A percentile compares a stretch with the other conserved stretches of the same genome.
Evolutionary conservation across 2,797 vertebrate genomes (phyloP).

Genomic region (Acridotheres tristis): DNA sequence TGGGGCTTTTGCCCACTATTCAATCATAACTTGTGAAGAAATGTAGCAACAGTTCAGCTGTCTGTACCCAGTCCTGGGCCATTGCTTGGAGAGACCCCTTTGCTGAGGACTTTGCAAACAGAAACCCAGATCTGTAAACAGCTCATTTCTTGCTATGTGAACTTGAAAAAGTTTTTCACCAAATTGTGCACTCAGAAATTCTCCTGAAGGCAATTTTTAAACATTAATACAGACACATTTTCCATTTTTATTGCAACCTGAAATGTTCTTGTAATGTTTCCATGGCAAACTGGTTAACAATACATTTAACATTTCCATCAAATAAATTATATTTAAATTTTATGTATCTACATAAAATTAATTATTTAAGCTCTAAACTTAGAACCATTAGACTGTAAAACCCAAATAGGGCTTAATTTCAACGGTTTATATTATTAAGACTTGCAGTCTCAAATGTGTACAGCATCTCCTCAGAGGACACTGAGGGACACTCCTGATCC

Average conservation of each 20-base stretch:
- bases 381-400: neutral
- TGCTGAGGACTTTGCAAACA: neutral
- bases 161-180: neutral
- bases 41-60: neutral
- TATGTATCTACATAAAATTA: neutral
- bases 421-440: neutral
- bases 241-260: neutral
- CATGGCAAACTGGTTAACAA: neutral
- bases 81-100: neutral
- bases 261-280: neutral
- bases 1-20: neutral
- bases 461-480: neutral
- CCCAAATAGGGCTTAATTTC: neutral
- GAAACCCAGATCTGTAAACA: neutral
- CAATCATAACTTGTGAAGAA: neutral
- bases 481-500: neutral
- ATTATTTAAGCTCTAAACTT: neutral
- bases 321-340: conserved; percentile 46
- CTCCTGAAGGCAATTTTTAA: conserved; percentile 38
- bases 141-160: neutral
- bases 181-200: neutral
- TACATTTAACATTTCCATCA: neutral
- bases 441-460: neutral
- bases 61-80: neutral
- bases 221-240: neutral